Evolutionary conservation across 2,113 vertebrate genomes (phyloP), one percentile per base, ranked within the genome.

Genomic region (Colinus virginianus): DNA sequence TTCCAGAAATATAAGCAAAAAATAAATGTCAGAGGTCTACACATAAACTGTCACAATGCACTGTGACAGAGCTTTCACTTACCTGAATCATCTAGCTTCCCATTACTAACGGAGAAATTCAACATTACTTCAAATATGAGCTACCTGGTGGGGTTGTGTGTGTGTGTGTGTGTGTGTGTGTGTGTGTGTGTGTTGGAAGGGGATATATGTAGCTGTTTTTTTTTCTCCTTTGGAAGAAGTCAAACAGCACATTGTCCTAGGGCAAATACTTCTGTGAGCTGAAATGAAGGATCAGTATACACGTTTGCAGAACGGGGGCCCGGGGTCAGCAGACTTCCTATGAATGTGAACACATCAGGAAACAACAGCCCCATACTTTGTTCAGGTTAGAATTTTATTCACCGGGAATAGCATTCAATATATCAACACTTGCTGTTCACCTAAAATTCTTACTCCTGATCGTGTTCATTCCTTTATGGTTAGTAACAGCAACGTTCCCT

Each of bases 371-470:
- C 76, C 64, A 61, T 34, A 5, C 87, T 89, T 53, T 71, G 61
- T 85, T n/a, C 93, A 84, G 68, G 82, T 81, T 48, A 90, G 69
- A 26, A n/a, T 94, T 95, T 71, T 85, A 87, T 55, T 70, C 93
- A 64, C 56, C 61, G 78, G 30, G 75, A 94, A 56, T 28, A 77
- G 5, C 93, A 89, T 83, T 96, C 79, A 91, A 95, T 88, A 92
- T 28, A 92, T 96, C 96, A 96, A 91, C 95, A 94, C 94, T 87
- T 68, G 26, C 87, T 87, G 86, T 68, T 62, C 71, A 78, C 16
- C 74, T 76, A 9, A 59, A 77, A 49, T 36, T 84, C 53, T 55
- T 15, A 34, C 34, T 79, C 72, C 82, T 89, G 70, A n/a, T 62
- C 78, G 61, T 58, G 91, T 93, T 94, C 80, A 95, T 90, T 74